Conservation (phyloP, 2,113 vertebrate species). For the Thunnus thynnus region DNA sequence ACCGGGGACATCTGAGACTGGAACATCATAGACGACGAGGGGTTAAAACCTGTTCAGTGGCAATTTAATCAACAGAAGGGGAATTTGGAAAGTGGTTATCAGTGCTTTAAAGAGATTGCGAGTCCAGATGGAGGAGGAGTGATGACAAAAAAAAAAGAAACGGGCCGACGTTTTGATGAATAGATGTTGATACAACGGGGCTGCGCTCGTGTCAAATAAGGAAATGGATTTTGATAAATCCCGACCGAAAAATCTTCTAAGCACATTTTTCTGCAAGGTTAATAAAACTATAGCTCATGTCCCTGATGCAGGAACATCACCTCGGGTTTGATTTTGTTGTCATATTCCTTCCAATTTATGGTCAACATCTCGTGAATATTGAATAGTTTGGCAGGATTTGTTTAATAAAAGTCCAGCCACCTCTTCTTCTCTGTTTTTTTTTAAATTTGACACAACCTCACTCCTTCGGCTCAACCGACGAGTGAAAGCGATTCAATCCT, state of each 20-base stretch:
- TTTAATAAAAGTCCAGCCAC: too few species aligned
- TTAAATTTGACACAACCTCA: not conserved
- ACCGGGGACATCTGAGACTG: slow-evolving; percentile 53
- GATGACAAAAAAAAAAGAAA: slow-evolving; percentile 1
- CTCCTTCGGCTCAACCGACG: slow-evolving; percentile 7
- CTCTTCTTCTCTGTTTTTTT: not conserved
- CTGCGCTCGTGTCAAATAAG: not conserved
- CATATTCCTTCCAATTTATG: too few species aligned
- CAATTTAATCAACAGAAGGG: slow-evolving; percentile 68
- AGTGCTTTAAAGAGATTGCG: slow-evolving; percentile 45
- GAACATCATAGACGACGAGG: slow-evolving; percentile 7
- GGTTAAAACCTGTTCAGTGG: slow-evolving; percentile 45
- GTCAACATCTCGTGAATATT: too few species aligned
- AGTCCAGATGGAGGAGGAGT: not conserved
- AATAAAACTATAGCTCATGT: too few species aligned
- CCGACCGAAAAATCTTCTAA: not conserved
- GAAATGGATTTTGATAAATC: not conserved
- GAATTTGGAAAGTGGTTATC: slow-evolving; percentile 39
- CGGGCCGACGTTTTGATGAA: not conserved
- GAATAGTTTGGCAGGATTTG: too few species aligned
- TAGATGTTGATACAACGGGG: not conserved
- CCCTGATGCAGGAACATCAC: too few species aligned
- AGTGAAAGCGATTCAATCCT: slow-evolving; percentile 15
- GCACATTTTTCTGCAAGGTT: too few species aligned
- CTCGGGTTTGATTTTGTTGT: too few species aligned